These are phyloP conservation scores for Euclidia mi DNA, from an alignment of 2,888 invertebrate species.

Conservation along the genomic window DNA sequence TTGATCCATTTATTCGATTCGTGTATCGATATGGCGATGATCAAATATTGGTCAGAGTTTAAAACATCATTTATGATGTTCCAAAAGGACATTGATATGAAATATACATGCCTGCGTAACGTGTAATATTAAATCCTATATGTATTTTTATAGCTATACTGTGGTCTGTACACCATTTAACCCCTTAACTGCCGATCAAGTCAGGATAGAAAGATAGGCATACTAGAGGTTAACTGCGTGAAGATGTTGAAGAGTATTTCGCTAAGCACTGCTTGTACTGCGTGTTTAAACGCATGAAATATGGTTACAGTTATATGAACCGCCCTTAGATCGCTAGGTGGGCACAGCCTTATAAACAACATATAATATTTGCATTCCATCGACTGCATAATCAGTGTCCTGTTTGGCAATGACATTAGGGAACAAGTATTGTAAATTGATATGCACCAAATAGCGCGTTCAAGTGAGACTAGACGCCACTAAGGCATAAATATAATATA, in stretches of 20 bases:
- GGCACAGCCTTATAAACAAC: constrained; percentile 49
- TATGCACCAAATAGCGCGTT: constrained; percentile 73
- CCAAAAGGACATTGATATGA: constrained; percentile 40
- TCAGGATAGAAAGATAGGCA: too few relatives aligned
- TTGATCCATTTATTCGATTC: too few relatives aligned
- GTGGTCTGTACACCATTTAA: background rate
- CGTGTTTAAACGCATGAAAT: constrained; percentile 9
- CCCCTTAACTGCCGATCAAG: too few relatives aligned
- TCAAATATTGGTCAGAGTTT: background rate
- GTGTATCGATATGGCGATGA: background rate
- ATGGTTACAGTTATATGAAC: constrained; percentile 21
- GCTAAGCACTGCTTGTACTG: background rate
- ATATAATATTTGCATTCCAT: constrained; percentile 23
- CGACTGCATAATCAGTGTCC: constrained; percentile 38
- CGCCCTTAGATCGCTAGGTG: constrained; percentile 56
- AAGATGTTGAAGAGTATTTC: background rate
- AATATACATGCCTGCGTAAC: background rate
- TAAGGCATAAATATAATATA: constrained; percentile 63
- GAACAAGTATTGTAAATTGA: constrained; percentile 72
- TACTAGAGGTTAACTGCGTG: too few relatives aligned
- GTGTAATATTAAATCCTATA: too few relatives aligned
- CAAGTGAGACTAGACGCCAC: constrained; percentile 74
- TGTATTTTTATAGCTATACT: constrained; percentile 8
- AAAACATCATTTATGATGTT: constrained; percentile 2
- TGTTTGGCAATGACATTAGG: constrained; percentile 58